Conservation (phyloP, 1,140 invertebrate species). For the Coenobita brevimanus region DNA sequence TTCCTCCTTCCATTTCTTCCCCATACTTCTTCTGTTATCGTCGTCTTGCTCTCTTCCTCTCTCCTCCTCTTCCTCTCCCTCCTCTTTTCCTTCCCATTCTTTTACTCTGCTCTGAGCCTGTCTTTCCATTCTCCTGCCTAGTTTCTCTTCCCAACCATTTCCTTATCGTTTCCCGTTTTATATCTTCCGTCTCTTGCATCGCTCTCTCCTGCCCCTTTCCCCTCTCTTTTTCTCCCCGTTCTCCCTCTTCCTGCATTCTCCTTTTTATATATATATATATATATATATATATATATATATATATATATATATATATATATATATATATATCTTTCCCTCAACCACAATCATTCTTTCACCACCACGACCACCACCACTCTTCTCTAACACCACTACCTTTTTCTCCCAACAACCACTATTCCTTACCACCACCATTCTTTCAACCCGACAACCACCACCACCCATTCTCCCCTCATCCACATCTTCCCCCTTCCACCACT, state of each 20-base stretch:
- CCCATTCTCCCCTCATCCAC: not conserved
- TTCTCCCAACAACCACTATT: not conserved
- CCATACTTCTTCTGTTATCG: too few relatives aligned
- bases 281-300: too few relatives aligned
- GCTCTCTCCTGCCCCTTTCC: not conserved
- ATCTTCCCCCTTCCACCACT: not conserved
- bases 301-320: too few relatives aligned
- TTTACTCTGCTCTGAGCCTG: not conserved
- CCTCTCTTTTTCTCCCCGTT: too few relatives aligned
- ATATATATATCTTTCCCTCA: too few relatives aligned
- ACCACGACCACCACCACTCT: constrained; percentile 4
- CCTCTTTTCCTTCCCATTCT: too few relatives aligned
- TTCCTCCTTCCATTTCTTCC: too few relatives aligned
- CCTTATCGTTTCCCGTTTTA: not conserved
- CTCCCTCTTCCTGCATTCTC: too few relatives aligned
- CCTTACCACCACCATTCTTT: not conserved
- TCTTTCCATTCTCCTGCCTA: not conserved
- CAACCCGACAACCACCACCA: not conserved
- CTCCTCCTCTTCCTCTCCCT: constrained; percentile 24
- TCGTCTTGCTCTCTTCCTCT: constrained; percentile 18
- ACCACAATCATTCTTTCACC: too few relatives aligned
- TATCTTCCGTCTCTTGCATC: not conserved
- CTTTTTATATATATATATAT: too few relatives aligned
- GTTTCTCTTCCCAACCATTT: too few relatives aligned
- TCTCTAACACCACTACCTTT: too few relatives aligned